Conservation (phyloP, 2,888 invertebrate species). For the Pristionchus japonicus region DNA sequence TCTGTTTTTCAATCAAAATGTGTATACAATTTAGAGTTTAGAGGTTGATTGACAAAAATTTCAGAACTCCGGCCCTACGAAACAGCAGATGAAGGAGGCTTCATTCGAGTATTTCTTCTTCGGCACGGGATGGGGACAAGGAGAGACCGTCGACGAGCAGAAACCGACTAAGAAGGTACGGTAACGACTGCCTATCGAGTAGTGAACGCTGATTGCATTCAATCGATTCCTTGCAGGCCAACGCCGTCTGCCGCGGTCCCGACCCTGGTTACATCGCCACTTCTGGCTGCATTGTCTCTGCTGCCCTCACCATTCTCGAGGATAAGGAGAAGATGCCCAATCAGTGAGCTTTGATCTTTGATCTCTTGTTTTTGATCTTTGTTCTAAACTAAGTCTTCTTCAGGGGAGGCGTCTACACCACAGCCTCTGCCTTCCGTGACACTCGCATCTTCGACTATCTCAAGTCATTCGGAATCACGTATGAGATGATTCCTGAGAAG, state of each 20-base stretch:
- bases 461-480: constrained; percentile 80
- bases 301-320: constrained; percentile 84
- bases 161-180: constrained; percentile 82
- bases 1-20: too few species aligned
- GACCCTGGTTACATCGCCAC: constrained; percentile 75
- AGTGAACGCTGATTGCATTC: neutral
- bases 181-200: too few species aligned
- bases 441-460: constrained; percentile 86
- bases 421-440: constrained; percentile 85
- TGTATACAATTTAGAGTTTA: too few species aligned
- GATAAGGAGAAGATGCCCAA: constrained; percentile 86
- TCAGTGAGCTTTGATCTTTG: too few species aligned
- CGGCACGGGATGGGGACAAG: constrained; percentile 86
- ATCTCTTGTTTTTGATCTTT: too few species aligned
- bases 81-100: constrained; percentile 77
- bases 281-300: constrained; percentile 83
- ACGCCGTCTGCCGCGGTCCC: constrained; percentile 81
- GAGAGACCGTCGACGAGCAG: constrained; percentile 75
- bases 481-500: constrained; percentile 42
- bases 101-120: constrained; percentile 83
- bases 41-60: constrained; percentile 45
- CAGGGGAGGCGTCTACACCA: constrained; percentile 89
- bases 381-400: neutral
- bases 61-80: constrained; percentile 79
- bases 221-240: constrained; percentile 76